Base-by-base conservation (phyloP, 1,140 invertebrate species). In the Drosophila parvula region DNA sequence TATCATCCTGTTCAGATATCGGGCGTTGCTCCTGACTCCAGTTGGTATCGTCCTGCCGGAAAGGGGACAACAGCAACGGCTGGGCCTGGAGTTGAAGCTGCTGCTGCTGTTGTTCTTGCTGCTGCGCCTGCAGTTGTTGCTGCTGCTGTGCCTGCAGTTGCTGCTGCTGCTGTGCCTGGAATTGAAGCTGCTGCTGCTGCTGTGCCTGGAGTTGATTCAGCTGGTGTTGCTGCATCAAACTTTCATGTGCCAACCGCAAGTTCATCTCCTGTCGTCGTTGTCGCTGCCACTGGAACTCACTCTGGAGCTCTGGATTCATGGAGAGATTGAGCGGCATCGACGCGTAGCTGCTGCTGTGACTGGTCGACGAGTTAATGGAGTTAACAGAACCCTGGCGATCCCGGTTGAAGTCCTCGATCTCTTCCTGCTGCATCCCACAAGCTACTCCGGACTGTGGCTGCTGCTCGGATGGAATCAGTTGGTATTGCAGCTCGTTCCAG, bases 401-500 rank as follows among this genome's bases (percentile, higher is more conserved):
- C 1, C 10, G 27, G 7, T 14, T 14, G 6, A 27, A 47, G 11
- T 27, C 12, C 14, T 48, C 27, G 5, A 7, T 28, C 53, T 74
- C 59, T 12, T 43, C 36, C 12, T 40, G 38, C 16, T 34, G 12
- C 32, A 44, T 14, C 10, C 59, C 34, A 47, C 41, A 8, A 8
- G 57, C 41, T 45, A n/a, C n/a, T 2, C 40, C 9, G 9, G 16
- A 4, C 32, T 58, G 61, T 0, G 62, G n/a, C n/a, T 45, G 14
- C 5, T 53, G 12, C 9, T 61, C 44, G 0, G 57, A 3, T 0
- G 11, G 40, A 18, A 61, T 12, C n/a, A 41, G 10, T 6, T 41
- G 40, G 7, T n/a, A 44, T 18, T 90, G 89, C 62, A 85, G 51
- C 27, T 82, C 75, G 14, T 61, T 79, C 75, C 78, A 74, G 57